These are phyloP conservation scores for Spinibarbus caldwelli DNA, from an alignment of 2,797 vertebrate genomes.

Conservation along the genomic window DNA sequence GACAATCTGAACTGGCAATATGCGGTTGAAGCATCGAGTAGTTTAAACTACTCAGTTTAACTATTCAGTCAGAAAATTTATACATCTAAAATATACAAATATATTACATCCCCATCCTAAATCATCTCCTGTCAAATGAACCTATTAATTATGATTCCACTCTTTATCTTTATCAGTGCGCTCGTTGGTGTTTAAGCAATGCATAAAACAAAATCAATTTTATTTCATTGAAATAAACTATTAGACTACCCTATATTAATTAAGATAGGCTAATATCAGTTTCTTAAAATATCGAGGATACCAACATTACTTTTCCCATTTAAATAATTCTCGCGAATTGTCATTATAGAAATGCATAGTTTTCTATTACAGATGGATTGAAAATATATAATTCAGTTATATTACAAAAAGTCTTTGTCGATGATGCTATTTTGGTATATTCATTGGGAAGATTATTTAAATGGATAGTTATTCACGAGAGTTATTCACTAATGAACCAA, in stretches of 20 bases:
- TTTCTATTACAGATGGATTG: neutral
- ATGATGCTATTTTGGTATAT: no score
- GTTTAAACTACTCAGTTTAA: no score
- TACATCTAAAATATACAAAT: neutral
- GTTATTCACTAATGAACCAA: neutral
- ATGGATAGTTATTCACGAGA: neutral
- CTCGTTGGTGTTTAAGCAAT: neutral
- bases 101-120: neutral
- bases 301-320: neutral
- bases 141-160: neutral
- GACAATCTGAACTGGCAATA: neutral
- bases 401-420: no score
- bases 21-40: neutral
- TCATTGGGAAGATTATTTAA: neutral
- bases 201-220: neutral
- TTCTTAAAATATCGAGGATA: neutral
- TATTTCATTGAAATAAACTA: neutral
- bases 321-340: neutral
- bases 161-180: neutral
- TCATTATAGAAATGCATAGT: neutral
- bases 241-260: neutral
- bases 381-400: neutral
- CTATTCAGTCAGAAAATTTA: neutral
- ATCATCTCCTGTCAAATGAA: neutral
- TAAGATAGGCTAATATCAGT: neutral